Base-by-base conservation (phyloP, 2,888 invertebrate species). In the Masnerella sp. region DNA sequence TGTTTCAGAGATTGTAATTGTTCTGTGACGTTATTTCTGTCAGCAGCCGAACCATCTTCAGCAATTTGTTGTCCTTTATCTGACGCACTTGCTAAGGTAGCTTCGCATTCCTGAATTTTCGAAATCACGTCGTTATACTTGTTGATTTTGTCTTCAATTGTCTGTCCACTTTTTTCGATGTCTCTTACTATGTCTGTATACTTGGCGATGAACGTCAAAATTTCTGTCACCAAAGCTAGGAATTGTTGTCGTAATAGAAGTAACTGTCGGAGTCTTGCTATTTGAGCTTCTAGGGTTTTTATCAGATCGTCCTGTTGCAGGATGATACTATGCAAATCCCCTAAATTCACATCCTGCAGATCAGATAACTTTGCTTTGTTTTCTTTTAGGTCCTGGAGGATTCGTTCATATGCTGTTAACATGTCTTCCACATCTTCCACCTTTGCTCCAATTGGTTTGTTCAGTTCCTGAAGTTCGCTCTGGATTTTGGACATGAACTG, bases 11-110 rank as follows among this genome's bases (percentile, higher is more conserved):
- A 93, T 81, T 96, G 96, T 15, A 97, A 85, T 79, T 96, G 93
- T 83, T 96, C 95, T 1, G 95, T 96, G 4, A 97, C 93, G 78
- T 93, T 93, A 80, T 96, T 96, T 79, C 95, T 91, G 80, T 97
- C 97, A 12, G 94, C 93, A 0, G 95, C 93, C 1, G 95, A 93
- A 36, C 96, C 96, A 88, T 97, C 97, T 0, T 94, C 93, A 0
- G 96, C 96, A 25, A 98, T 97, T 86, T 96, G 95, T 82, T 96
- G 95, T 0, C 97, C 97, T 85, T 97, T 97, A 83, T 97, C 97
- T 9, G 93, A 93, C 0, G 97, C 96, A 3, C 95, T 92, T 0
- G 96, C 94, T 5, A 97, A 88, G 28, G 94, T 89, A 7, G 96
- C 96, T 87, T 97, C 97, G 84, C 95, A 96, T 81, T 96, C 96